A percentile compares a stretch with the other conserved stretches of the same genome.
Conservation (phyloP, 92 coral and sea anemone genomes). For the Galaxea fascicularis region DNA sequence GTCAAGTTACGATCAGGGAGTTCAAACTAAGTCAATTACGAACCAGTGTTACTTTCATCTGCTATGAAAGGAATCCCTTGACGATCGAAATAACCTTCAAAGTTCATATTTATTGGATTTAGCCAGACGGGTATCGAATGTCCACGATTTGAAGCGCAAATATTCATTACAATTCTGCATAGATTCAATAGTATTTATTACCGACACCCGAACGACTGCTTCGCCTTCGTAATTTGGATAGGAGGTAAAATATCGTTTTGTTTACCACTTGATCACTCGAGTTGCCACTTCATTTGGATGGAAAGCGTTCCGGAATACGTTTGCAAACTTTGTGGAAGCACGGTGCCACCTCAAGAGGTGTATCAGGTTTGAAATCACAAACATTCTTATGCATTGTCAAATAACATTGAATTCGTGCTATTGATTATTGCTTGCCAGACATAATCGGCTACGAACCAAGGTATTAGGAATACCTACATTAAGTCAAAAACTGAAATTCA, state of each 20-base stretch:
- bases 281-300: slow-evolving; percentile 26
- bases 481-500: too few relatives aligned
- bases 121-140: slow-evolving; percentile 44
- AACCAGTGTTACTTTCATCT: background rate
- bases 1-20: background rate
- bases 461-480: too few relatives aligned
- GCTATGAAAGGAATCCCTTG: slow-evolving; percentile 2
- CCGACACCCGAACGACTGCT: slow-evolving; percentile 2
- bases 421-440: background rate
- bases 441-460: background rate
- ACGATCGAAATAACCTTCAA: slow-evolving; percentile 5
- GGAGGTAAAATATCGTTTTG: slow-evolving; percentile 8
- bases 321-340: slow-evolving; percentile 54
- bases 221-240: background rate
- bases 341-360: slow-evolving; percentile 22
- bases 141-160: slow-evolving; percentile 11
- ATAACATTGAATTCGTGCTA: background rate
- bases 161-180: slow-evolving; percentile 26
- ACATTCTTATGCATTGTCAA: slow-evolving; percentile 17
- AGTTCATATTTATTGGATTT: background rate
- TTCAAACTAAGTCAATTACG: background rate
- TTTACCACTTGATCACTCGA: background rate
- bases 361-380: slow-evolving; percentile 50
- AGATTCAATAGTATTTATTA: slow-evolving; percentile 14
- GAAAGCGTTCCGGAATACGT: slow-evolving; percentile 44